phyloP scores from a whole-genome alignment of 2,113 vertebrate genomes.

The Epinephelus cyanopodus region DNA sequence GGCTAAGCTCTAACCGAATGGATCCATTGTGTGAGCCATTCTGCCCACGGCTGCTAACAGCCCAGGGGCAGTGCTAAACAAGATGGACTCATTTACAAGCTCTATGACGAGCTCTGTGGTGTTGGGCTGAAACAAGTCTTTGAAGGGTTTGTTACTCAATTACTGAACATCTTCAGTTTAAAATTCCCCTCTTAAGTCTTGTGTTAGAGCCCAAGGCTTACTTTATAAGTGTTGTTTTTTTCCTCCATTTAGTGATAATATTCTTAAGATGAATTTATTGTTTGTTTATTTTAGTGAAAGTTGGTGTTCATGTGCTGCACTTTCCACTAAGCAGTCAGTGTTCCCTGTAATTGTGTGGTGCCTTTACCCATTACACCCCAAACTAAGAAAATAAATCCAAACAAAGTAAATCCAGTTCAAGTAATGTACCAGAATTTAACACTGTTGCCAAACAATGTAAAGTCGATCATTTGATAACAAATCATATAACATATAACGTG shows the following conservation, averaged over 20 bases:
- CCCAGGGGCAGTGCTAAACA: constrained; percentile 76
- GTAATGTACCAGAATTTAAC: neutral
- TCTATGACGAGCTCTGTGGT: constrained; percentile 52
- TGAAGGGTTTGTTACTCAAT: constrained; percentile 67
- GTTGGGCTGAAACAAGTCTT: constrained; percentile 45
- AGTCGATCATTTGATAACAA: neutral
- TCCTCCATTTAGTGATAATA: constrained; percentile 14
- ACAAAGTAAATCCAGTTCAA: neutral
- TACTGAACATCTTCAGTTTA: constrained; percentile 39
- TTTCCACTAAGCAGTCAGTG: constrained; percentile 5
- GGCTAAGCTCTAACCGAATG: constrained; percentile 83
- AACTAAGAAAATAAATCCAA: neutral
- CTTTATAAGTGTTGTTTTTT: neutral
- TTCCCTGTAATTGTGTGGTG: neutral
- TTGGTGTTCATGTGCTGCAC: neutral
- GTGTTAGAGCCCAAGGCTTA: neutral
- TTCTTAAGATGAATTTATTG: constrained; percentile 29
- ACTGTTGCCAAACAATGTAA: neutral
- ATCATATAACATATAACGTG: too few species aligned
- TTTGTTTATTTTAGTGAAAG: constrained; percentile 51
- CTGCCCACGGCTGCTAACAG: constrained; percentile 78
- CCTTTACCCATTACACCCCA: neutral
- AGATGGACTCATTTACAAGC: constrained; percentile 80
- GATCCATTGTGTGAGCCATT: constrained; percentile 80
- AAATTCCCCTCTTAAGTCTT: constrained; percentile 7